These are phyloP conservation scores for Spisula subtruncata DNA, from an alignment of 2,888 invertebrate species.

Conservation along the genomic window DNA sequence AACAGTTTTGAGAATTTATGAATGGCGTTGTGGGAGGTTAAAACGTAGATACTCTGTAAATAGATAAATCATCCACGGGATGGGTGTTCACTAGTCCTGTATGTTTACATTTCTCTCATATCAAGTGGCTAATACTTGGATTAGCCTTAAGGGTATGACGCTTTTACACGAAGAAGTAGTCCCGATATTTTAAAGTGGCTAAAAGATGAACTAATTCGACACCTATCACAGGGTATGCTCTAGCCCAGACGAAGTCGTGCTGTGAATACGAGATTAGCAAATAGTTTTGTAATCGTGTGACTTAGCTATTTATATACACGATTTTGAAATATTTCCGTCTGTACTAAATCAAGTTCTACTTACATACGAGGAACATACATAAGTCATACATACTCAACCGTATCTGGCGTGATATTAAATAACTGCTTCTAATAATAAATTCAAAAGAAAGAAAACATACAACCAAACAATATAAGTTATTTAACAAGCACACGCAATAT, in stretches of 20 bases:
- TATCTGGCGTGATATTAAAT: too few species aligned
- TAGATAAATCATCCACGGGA: not conserved
- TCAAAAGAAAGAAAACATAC: too few species aligned
- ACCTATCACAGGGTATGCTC: not conserved
- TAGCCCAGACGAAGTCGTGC: conserved; percentile 37
- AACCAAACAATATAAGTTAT: too few species aligned
- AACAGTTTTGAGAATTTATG: conserved; percentile 22
- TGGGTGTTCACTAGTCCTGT: conserved; percentile 25
- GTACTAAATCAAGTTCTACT: conserved; percentile 6
- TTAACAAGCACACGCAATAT: too few species aligned
- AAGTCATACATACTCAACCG: too few species aligned
- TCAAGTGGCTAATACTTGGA: not conserved
- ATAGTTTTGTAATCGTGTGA: conserved; percentile 26
- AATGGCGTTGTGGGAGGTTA: conserved; percentile 14
- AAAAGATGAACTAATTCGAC: conserved; percentile 19
- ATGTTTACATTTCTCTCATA: conserved; percentile 26
- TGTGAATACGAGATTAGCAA: conserved; percentile 29
- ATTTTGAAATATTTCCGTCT: conserved; percentile 30
- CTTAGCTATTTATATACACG: conserved; percentile 22
- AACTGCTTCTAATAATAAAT: too few species aligned
- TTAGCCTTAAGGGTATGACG: conserved; percentile 28
- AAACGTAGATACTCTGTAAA: not conserved
- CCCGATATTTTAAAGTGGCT: conserved; percentile 22
- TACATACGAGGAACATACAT: not conserved
- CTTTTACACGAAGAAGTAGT: conserved; percentile 33